These are phyloP conservation scores for Amphipyra tragopoginis DNA, from an alignment of 2,888 invertebrate genomes.

Conservation along the genomic window DNA sequence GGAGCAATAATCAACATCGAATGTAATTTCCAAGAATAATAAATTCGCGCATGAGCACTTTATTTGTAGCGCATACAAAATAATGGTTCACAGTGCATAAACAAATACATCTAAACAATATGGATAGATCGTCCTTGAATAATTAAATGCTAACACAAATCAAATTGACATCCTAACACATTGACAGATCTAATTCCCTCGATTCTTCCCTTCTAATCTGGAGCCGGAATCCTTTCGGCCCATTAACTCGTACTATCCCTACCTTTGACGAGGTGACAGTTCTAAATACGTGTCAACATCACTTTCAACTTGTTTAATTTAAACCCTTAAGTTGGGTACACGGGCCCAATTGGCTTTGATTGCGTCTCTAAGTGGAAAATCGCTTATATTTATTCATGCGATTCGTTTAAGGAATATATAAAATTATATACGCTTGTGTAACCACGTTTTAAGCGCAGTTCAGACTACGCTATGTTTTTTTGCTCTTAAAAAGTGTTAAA, in stretches of 20 bases:
- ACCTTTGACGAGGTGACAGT: constrained; percentile 60
- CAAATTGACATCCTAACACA: constrained; percentile 41
- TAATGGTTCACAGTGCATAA: not conserved
- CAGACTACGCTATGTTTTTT: no score
- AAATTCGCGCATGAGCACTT: no score
- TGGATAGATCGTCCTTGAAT: constrained; percentile 8
- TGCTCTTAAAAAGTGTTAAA: no score
- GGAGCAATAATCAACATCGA: no score
- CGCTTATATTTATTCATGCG: constrained; percentile 56
- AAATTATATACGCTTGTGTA: constrained; percentile 29
- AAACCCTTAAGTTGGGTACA: constrained; percentile 55
- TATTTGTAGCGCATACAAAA: not conserved
- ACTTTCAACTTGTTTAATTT: constrained; percentile 63
- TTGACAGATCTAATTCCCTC: constrained; percentile 48
- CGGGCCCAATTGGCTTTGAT: constrained; percentile 56
- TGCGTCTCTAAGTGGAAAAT: constrained; percentile 55
- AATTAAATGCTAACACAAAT: constrained; percentile 28
- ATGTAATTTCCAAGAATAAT: no score
- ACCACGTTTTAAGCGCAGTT: no score
- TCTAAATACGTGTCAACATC: constrained; percentile 59
- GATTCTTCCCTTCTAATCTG: constrained; percentile 45
- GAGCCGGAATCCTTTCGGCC: constrained; percentile 44
- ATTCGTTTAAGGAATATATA: constrained; percentile 27
- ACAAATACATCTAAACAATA: not conserved
- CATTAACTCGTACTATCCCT: constrained; percentile 52